Base-by-base conservation (phyloP, 2,888 invertebrate species). In the Melanostoma mellinum region DNA sequence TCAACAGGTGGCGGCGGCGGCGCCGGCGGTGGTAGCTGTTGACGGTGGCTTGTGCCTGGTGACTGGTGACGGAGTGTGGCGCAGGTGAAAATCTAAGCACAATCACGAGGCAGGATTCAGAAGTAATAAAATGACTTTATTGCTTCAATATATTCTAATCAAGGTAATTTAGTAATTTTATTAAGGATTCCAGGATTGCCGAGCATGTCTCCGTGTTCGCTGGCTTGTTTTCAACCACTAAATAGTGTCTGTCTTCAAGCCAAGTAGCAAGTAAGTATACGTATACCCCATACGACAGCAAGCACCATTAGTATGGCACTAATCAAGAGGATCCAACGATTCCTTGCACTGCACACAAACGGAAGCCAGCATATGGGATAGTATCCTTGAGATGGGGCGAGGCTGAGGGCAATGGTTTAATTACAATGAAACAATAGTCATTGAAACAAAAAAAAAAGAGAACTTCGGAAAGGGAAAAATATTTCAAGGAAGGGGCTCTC, bases 101-200 rank as follows among this genome's bases (percentile, higher is more conserved):
- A 82, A 69, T 78, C 81, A 73, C 76, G 35, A 67, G 30, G 42
- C 55, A 30, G 79, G 72, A 84, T 84, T 84, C 74, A 71, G 84
- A 84, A 75, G 84, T 79, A 84, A 84, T 84, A 88, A 88, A 88
- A 88, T 87, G 88, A 87, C 87, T 89, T 88, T 88, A 89, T 89
- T 89, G 88, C 89, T 89, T 88, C 88, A 88, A 89, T 88, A 88
- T 89, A 89, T 88, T 88, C 89, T 88, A 88, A 88, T 88, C 89
- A 88, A 87, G 86, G 87, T 89, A 89, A 89, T 88, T 88, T 85
- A 86, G 85, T 74, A 71, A 84, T 84, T 84, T 84, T 79, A 79
- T 84, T 84, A 84, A 84, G 84, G 58, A 84, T 84, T 84, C 79
- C 71, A 48, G 74, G 60, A 84, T 69, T 74, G 58, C 68, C 4